phyloP scores from a whole-genome alignment of 2,113 vertebrate species.

The Nerophis ophidion region DNA sequence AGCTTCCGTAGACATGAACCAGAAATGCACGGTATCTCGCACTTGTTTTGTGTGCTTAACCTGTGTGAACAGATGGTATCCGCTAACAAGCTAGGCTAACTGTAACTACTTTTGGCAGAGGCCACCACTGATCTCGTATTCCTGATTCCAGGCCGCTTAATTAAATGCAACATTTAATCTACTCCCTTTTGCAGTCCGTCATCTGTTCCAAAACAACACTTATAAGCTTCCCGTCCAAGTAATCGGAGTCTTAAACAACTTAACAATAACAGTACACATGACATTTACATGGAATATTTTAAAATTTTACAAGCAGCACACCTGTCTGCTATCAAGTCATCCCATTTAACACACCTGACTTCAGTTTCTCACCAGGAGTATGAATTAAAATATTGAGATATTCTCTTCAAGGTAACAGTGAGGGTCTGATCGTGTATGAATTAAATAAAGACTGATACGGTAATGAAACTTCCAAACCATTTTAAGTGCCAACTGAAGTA shows the following conservation, averaged over 20 bases:
- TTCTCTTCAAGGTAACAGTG: conserved; percentile 17
- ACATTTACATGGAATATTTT: background rate
- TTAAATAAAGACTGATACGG: no score
- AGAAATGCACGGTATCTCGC: conserved; percentile 9
- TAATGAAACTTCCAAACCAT: no score
- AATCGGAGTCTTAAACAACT: background rate
- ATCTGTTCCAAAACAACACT: conserved; percentile 31
- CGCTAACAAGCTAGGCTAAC: conserved; percentile 63
- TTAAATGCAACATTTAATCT: conserved; percentile 67
- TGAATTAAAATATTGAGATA: background rate
- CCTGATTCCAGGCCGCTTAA: conserved; percentile 62
- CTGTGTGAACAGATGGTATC: conserved; percentile 61
- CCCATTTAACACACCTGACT: background rate
- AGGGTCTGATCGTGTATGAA: background rate
- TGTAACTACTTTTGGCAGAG: conserved; percentile 55
- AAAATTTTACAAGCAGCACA: background rate
- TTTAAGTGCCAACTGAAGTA: no score
- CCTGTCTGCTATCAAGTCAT: background rate
- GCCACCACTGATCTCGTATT: conserved; percentile 53
- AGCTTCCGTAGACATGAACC: conserved; percentile 11
- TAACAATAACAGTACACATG: background rate
- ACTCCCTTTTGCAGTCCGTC: conserved; percentile 32
- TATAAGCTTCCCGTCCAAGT: conserved; percentile 14
- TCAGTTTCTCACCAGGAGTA: background rate
- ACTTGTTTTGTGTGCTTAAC: conserved; percentile 42